phyloP scores from a whole-genome alignment of 2,797 vertebrate species.

The Pogoniulus pusillus region DNA sequence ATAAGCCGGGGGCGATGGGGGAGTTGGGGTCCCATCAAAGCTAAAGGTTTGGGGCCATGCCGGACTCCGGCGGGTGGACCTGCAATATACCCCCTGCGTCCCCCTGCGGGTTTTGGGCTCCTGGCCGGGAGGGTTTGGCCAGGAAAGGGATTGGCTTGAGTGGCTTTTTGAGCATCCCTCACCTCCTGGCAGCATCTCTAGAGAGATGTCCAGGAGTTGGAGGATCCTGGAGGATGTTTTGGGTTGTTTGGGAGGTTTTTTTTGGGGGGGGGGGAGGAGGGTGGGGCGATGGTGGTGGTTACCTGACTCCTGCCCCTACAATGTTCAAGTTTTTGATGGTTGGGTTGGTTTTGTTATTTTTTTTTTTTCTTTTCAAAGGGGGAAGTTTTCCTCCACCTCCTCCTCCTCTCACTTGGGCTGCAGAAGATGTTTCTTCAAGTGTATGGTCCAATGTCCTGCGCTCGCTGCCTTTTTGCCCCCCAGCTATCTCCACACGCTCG shows the following conservation, averaged over 20 bases:
- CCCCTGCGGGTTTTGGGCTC: neutral
- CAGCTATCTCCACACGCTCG: neutral
- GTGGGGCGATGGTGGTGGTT: neutral
- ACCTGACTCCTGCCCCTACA: neutral
- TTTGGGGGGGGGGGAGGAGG: neutral
- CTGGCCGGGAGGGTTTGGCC: neutral
- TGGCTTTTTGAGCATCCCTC: neutral
- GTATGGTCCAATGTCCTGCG: slow-evolving; percentile 12
- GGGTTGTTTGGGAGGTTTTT: neutral
- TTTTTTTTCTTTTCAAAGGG: neutral
- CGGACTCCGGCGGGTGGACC: too few relatives aligned
- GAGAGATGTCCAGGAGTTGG: neutral
- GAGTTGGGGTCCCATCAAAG: neutral
- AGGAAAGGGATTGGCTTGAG: neutral
- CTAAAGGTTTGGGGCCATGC: neutral
- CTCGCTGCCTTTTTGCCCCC: neutral
- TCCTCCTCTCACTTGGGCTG: neutral
- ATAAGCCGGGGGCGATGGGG: neutral
- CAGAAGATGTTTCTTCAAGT: slow-evolving; percentile 7
- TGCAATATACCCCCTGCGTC: neutral
- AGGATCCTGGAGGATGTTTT: neutral
- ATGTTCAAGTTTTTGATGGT: neutral
- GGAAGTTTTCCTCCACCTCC: too few relatives aligned
- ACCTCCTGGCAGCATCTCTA: neutral
- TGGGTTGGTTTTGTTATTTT: too few relatives aligned